Evolutionary conservation across 1,140 invertebrate species (phyloP), one percentile per base, ranked within the genome.

Genomic region (Euwallacea fornicatus): DNA sequence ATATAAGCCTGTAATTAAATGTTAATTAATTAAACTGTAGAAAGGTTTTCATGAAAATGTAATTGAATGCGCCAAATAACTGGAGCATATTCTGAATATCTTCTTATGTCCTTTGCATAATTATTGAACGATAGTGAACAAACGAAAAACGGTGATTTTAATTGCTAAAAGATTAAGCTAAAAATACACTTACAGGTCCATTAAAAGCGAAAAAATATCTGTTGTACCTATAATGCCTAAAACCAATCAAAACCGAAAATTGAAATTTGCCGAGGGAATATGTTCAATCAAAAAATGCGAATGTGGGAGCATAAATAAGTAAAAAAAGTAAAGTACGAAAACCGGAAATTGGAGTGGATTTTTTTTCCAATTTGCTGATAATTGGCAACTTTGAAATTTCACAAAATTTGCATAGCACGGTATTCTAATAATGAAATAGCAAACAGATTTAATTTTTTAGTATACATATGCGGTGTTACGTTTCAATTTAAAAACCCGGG

Each of bases 391-490:
- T 69, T 61, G 41, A 69, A 60, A 61, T 69, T 62, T 42, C 10
- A 16, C 13, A 66, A 65, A 71, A 71, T 71, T 71, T 71, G 16
- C 69, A 71, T 71, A 13, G 9, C 42, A 11, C 69, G 59, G 21
- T 54, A 56, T 66, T 59, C 50, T 62, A 63, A 59, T 71, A 71
- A 71, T 66, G 56, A 71, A 71, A 71, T 71, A 66, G 69, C 43
- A 65, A 71, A 66, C 56, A 61, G 69, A 71, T 71, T 71, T 66
- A 71, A 71, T 71, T 59, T 71, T 71, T 71, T 61, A 60, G 69
- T 65, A 46, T 60, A 59, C 64, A 66, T 33, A 33, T 65, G 44
- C 55, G 54, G 62, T 63, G 63, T 71, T 42, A 69, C 53, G 54
- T 69, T 73, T 63, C 71, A 69, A 68, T 73, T 63, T 68, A 73